These are phyloP conservation scores for Helostoma temminkii DNA, from an alignment of 2,797 vertebrate genomes.

Conservation along the genomic window DNA sequence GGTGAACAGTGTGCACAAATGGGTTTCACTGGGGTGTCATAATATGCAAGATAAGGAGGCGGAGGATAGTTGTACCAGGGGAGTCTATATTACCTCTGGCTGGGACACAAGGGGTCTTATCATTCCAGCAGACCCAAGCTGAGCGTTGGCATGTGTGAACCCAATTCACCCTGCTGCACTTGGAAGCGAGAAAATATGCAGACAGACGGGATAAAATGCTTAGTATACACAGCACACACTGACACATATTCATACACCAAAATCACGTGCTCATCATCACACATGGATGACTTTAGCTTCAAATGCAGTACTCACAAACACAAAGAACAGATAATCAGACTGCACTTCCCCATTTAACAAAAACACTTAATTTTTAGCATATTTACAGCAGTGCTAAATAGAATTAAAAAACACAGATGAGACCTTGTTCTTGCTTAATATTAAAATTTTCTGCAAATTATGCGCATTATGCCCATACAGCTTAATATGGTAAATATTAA, in stretches of 20 bases:
- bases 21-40: conserved; percentile 23
- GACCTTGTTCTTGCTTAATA: conserved; percentile 14
- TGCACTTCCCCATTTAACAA: conserved; percentile 7
- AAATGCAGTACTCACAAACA: conserved; percentile 33
- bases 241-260: conserved; percentile 69
- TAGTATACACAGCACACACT: conserved; percentile 64
- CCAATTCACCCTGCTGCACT: conserved; percentile 32
- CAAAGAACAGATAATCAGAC: conserved; percentile 33
- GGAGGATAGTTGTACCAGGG: background rate
- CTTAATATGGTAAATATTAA: conserved; percentile 60
- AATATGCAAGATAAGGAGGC: conserved; percentile 4
- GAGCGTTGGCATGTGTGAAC: conserved; percentile 18
- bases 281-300: conserved; percentile 34
- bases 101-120: conserved; percentile 34
- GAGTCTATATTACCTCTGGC: conserved; percentile 35
- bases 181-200: conserved; percentile 33
- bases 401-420: background rate
- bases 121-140: conserved; percentile 42
- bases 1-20: conserved; percentile 46
- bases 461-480: conserved; percentile 41
- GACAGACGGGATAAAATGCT: conserved; percentile 58
- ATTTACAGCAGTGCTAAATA: conserved; percentile 16
- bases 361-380: conserved; percentile 3
- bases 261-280: conserved; percentile 47
- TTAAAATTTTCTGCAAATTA: conserved; percentile 34